These are phyloP conservation scores for Chymomyza fuscimana DNA, from an alignment of 2,888 invertebrate species.

Conservation along the genomic window DNA sequence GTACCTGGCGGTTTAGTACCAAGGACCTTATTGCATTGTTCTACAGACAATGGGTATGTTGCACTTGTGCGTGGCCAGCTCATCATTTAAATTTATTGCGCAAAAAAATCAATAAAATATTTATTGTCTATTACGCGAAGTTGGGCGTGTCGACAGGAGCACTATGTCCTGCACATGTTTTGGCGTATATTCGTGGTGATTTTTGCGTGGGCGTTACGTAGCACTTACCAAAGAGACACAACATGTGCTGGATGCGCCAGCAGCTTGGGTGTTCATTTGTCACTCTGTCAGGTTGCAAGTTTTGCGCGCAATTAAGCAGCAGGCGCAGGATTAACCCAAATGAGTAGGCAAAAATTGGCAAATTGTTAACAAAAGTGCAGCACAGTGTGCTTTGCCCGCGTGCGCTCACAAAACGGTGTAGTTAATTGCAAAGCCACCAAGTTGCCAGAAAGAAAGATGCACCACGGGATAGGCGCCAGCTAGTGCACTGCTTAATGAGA, in stretches of 20 bases:
- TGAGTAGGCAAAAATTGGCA: slow-evolving; percentile 54
- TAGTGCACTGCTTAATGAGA: slow-evolving; percentile 53
- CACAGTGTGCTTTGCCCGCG: slow-evolving; percentile 46
- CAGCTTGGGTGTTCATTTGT: slow-evolving; percentile 1
- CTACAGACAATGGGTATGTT: slow-evolving; percentile 20
- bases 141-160: slow-evolving; percentile 56
- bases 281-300: slow-evolving; percentile 31
- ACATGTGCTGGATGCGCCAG: slow-evolving; percentile 46
- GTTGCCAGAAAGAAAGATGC: slow-evolving; percentile 43
- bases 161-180: slow-evolving; percentile 65
- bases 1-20: slow-evolving; percentile 38
- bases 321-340: slow-evolving; percentile 31
- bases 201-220: slow-evolving; percentile 25
- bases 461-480: slow-evolving; percentile 68
- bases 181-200: slow-evolving; percentile 17
- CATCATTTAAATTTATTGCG: slow-evolving; percentile 38
- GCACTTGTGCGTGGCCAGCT: slow-evolving; percentile 3
- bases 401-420: slow-evolving; percentile 55
- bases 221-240: slow-evolving; percentile 28
- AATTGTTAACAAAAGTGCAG: slow-evolving; percentile 36
- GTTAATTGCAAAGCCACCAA: slow-evolving; percentile 73
- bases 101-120: slow-evolving; percentile 62
- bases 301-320: slow-evolving; percentile 55
- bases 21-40: slow-evolving; percentile 5
- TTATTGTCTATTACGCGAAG: slow-evolving; percentile 40